Evolutionary conservation across 2,113 vertebrate genomes (phyloP), one percentile per base, ranked within the genome.

Genomic region (Rostratula benghalensis): DNA sequence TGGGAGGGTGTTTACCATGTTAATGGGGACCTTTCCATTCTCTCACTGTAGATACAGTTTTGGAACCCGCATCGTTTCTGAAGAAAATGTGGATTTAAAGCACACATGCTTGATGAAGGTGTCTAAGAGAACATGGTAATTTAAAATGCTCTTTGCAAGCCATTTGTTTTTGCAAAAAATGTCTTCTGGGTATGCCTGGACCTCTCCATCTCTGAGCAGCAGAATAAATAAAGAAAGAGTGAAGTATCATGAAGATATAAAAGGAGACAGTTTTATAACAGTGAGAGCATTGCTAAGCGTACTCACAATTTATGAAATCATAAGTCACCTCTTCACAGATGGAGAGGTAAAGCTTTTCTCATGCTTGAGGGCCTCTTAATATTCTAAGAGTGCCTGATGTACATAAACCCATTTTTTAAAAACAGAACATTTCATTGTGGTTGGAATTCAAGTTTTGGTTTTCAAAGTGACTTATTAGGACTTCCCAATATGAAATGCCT

Each of bases 241-340:
- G 45, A 90, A 43, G 46, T 83, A 60, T 74, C 56, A 74, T 78
- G 56, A 93, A 90, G 73, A 73, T 79, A 81, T 80, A 87, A 83
- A 92, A 84, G 64, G 39, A 81, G 93, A 82, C 86, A 88, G 68
- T 90, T 96, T 92, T 95, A 90, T 67, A 75, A 84, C 84, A 57
- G 9, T 80, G 51, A 64, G 51, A 93, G 33, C 87, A 81, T 95
- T 95, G 57, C 69, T 87, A 83, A 93, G 76, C 0, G 1, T 93
- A 48, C 35, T 87, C 87, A 94, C 53, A 68, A 81, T 93, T 96
- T 92, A 94, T 92, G 80, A 95, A 94, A 83, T 92, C 60, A 6
- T 92, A 96, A 96, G 45, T 96, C 64, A 88, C 28, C 41, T 75
- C 68, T 41, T 88, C 76, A 84, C 83, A 96, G 90, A 78, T 90